Base-by-base conservation (phyloP, 2,113 vertebrate genomes). In the Miniopterus natalensis region DNA sequence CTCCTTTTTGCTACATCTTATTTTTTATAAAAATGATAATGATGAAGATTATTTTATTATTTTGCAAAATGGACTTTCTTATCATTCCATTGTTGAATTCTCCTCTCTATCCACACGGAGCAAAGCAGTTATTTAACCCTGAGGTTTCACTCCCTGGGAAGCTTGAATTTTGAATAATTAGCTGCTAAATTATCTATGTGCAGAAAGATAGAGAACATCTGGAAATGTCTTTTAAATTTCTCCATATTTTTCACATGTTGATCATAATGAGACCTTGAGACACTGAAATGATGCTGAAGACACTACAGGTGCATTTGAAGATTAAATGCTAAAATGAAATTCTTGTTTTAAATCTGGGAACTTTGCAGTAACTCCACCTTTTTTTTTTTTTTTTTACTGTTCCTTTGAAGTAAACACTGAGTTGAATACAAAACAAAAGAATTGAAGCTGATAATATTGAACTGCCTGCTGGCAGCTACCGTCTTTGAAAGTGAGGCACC, bases 151-250 rank as follows among this genome's bases (percentile, higher is more conserved):
- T 95, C 59, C 75, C 71, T 57, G 17, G 47, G 49, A 81, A 88
- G 65, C 71, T 65, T 84, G 31, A 57, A 79, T 92, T 96, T 96
- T 95, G 57, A 84, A 31, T 84, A 93, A 84, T 80, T 90, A 63
- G 40, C 71, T 94, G 5, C 88, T 94, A 94, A 90, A 14, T 70
- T 79, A 70, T 5, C 18, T 73, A 31, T 45, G 15, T 63, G 27
- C 29, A 89, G 20, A 86, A 94, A 68, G 42, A 86, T 3, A 68
- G 15, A 86, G 55, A 87, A 86, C 65, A 1, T 92, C 59, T 40
- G 31, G 40, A 20, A 78, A 90, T 88, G 15, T 74, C 2, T 92
- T 93, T 68, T 66, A 17, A 53, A 78, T 74, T 87, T 25, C 71
- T 53, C 79, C 55, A n/a, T 20, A 73, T 87, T 90, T 47, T 96